Conservation (phyloP, 2,113 vertebrate genomes). For the Rhea americana region DNA sequence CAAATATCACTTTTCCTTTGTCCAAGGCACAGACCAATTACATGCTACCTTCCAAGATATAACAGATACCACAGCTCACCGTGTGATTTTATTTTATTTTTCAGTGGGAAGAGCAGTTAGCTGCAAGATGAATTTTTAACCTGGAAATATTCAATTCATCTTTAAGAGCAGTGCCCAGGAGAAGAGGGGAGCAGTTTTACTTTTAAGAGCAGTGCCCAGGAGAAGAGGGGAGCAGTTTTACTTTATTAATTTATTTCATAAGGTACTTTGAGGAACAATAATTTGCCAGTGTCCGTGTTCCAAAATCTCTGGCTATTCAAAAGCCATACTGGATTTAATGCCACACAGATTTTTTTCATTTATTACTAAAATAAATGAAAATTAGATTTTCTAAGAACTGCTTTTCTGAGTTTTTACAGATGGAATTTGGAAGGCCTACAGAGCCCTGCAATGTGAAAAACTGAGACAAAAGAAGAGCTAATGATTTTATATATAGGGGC, state of each 20-base stretch:
- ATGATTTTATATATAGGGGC: neutral
- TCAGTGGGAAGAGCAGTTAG: slow-evolving; percentile 5
- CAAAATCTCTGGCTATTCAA: slow-evolving; percentile 54
- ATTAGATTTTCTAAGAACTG: slow-evolving; percentile 57
- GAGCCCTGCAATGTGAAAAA: slow-evolving; percentile 28
- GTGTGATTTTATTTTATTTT: neutral
- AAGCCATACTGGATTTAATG: slow-evolving; percentile 61
- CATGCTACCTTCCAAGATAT: neutral
- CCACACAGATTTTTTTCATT: slow-evolving; percentile 64
- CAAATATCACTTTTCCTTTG: neutral
- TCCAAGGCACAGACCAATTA: neutral
- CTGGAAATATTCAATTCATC: neutral
- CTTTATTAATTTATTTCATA: slow-evolving; percentile 52
- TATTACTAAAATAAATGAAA: slow-evolving; percentile 61
- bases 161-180: neutral
- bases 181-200: slow-evolving; percentile 1
- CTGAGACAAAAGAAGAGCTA: slow-evolving; percentile 6
- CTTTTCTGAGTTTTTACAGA: slow-evolving; percentile 55
- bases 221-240: slow-evolving; percentile 6
- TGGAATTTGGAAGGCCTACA: slow-evolving; percentile 59
- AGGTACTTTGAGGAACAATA: slow-evolving; percentile 16
- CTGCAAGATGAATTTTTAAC: slow-evolving; percentile 16
- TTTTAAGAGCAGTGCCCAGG: neutral
- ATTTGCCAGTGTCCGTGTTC: slow-evolving; percentile 51
- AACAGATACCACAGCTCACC: neutral